These are phyloP conservation scores for Diplodus sargus DNA, from an alignment of 2,797 vertebrate genomes.

Conservation along the genomic window DNA sequence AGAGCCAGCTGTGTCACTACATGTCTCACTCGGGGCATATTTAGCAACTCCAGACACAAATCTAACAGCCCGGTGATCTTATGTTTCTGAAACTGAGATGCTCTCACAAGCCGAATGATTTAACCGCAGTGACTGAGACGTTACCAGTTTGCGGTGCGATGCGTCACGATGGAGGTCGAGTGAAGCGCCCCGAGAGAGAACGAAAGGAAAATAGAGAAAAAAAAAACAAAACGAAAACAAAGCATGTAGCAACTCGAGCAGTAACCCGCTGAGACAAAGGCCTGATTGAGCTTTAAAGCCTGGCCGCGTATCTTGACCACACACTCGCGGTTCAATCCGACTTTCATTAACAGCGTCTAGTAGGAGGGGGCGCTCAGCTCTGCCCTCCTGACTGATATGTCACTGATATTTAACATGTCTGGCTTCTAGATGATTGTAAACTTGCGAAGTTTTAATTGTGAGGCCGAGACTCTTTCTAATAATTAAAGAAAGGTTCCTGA, in stretches of 20 bases:
- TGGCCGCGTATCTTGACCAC: conserved; percentile 33
- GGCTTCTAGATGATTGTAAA: conserved; percentile 49
- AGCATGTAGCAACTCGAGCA: not conserved
- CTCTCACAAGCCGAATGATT: conserved; percentile 61
- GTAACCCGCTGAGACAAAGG: conserved; percentile 19
- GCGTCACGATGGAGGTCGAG: conserved; percentile 46
- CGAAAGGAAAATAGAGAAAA: conserved; percentile 38
- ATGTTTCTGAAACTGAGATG: conserved; percentile 68
- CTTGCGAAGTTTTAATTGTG: conserved; percentile 53
- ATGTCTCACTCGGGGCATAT: conserved; percentile 45
- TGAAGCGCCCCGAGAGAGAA: conserved; percentile 36
- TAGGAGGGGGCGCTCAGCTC: conserved; percentile 17
- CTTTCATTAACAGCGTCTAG: conserved; percentile 39
- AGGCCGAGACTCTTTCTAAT: conserved; percentile 44
- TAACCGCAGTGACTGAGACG: conserved; percentile 61
- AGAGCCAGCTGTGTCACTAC: conserved; percentile 73
- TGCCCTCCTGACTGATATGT: conserved; percentile 30
- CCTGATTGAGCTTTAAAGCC: conserved; percentile 28
- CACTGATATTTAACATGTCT: conserved; percentile 47
- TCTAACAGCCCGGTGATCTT: conserved; percentile 50
- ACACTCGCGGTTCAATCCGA: not conserved
- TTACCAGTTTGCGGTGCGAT: conserved; percentile 60
- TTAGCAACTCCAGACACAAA: conserved; percentile 46
- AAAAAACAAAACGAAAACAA: conserved; percentile 29
- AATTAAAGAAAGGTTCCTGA: conserved; percentile 44